Evolutionary conservation across 1,140 invertebrate species (phyloP).

Genomic region (Littorina saxatilis): DNA sequence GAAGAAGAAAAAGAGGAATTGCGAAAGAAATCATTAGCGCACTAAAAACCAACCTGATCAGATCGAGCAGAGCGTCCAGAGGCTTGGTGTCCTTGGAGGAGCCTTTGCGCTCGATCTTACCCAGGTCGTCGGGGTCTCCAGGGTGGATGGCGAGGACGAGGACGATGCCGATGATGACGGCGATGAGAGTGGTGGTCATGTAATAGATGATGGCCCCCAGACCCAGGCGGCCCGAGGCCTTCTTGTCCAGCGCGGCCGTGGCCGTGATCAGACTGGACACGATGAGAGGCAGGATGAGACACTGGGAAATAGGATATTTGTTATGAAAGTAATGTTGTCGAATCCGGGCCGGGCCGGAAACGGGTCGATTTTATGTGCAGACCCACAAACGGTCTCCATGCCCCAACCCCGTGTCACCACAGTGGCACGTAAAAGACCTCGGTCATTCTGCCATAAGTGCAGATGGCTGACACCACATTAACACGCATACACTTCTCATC

Average conservation of each 20-base stretch:
- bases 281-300: constrained; percentile 76
- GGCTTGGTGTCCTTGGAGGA: constrained; percentile 52
- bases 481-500: too few relatives aligned
- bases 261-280: constrained; percentile 75
- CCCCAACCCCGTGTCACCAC: too few relatives aligned
- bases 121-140: constrained; percentile 51
- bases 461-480: too few relatives aligned
- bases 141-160: constrained; percentile 69
- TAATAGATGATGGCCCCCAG: constrained; percentile 90
- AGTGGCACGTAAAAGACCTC: too few relatives aligned
- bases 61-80: constrained; percentile 90
- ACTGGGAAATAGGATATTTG: not conserved
- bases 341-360: too few relatives aligned
- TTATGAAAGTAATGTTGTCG: not conserved
- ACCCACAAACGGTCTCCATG: too few relatives aligned
- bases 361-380: too few relatives aligned
- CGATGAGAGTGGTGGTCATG: constrained; percentile 87
- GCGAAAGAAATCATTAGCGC: not conserved
- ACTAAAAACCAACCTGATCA: constrained; percentile 84
- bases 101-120: constrained; percentile 46
- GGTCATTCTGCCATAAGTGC: too few relatives aligned
- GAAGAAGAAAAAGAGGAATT: not conserved
- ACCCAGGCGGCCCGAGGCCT: constrained; percentile 64
- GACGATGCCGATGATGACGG: constrained; percentile 68
- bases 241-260: constrained; percentile 63